Conservation (phyloP, 2,888 invertebrate species). For the Drosophila anomelani region DNA sequence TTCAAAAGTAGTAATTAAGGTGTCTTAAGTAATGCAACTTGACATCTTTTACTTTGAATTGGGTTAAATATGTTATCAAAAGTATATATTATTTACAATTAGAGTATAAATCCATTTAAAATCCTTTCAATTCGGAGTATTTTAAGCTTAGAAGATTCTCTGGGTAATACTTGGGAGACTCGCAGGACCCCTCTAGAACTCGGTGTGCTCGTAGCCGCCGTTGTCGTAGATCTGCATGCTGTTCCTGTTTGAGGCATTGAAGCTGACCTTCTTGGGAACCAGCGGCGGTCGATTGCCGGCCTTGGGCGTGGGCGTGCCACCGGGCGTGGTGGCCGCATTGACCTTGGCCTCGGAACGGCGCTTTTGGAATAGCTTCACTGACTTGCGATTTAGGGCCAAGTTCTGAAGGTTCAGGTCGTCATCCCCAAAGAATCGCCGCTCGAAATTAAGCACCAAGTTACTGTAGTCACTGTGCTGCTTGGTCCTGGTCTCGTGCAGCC, state of each 20-base stretch:
- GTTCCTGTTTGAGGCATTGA: constrained; percentile 41
- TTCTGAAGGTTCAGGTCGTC: constrained; percentile 82
- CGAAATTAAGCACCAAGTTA: constrained; percentile 84
- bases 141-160: constrained; percentile 24
- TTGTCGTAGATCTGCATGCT: constrained; percentile 72
- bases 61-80: neutral
- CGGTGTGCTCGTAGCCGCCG: constrained; percentile 66
- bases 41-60: neutral
- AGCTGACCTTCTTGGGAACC: constrained; percentile 57
- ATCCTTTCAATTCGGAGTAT: no score
- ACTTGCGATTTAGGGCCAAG: constrained; percentile 82
- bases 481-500: constrained; percentile 79
- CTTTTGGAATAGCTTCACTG: constrained; percentile 80
- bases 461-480: constrained; percentile 80
- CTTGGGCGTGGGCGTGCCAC: constrained; percentile 54
- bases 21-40: neutral
- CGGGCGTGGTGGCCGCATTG: constrained; percentile 59
- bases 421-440: constrained; percentile 80
- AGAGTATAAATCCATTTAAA: neutral
- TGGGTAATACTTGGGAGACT: constrained; percentile 18
- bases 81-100: neutral
- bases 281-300: constrained; percentile 49
- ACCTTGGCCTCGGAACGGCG: constrained; percentile 76
- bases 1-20: neutral
- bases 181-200: constrained; percentile 32